Evolutionary conservation across 2,888 invertebrate genomes (phyloP).

Genomic region (Polylopha cassiicola): DNA sequence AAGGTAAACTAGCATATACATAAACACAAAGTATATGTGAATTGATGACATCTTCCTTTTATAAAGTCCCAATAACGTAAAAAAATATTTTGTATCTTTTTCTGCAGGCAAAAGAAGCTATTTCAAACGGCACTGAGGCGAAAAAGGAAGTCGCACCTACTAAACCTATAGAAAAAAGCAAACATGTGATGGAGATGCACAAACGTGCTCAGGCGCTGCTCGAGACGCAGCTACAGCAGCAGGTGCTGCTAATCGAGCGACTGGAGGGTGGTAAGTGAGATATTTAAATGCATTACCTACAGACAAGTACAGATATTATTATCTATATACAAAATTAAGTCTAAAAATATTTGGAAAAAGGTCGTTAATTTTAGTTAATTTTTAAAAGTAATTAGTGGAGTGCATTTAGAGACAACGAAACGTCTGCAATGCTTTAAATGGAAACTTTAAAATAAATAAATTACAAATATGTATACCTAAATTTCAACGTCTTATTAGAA

Average conservation of each 20-base stretch:
- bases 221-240: conserved; percentile 93
- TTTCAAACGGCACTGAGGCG: conserved; percentile 41
- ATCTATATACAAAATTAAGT: background rate
- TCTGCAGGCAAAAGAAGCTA: conserved; percentile 39
- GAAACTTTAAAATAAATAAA: no score
- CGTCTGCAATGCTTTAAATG: no score
- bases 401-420: no score
- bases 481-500: no score
- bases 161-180: conserved; percentile 50
- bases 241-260: conserved; percentile 88
- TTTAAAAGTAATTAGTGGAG: no score
- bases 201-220: conserved; percentile 91
- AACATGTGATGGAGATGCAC: conserved; percentile 87
- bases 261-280: conserved; percentile 82
- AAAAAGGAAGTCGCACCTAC: conserved; percentile 42
- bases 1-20: no score
- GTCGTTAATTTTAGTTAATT: no score
- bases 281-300: background rate
- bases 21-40: no score
- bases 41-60: no score
- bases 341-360: background rate
- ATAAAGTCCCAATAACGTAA: no score
- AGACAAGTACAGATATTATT: background rate
- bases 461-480: no score
- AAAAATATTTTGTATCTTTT: background rate